Evolutionary conservation across 2,797 vertebrate genomes (phyloP), one percentile per base, ranked within the genome.

Genomic region (Leucoraja ocellata): DNA sequence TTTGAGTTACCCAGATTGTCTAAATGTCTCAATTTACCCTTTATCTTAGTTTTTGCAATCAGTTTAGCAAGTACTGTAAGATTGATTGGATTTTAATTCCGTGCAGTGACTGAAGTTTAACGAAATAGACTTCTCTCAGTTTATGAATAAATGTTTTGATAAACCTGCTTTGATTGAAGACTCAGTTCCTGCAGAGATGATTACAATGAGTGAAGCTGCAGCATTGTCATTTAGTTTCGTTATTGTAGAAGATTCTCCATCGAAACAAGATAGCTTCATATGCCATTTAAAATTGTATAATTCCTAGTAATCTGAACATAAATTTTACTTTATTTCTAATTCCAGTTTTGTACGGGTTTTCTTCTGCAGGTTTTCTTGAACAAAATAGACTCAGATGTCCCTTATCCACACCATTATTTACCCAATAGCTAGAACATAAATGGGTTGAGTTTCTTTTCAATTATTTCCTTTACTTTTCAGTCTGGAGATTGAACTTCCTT

Each of bases 11-110:
- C 68, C 28, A 46, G 39, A 68, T 91, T 91, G 71, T 36, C 90
- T 39, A 73, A 91, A 91, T 74, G 76, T 92, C 23, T 92, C 90
- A 25, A 54, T 92, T 74, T 54, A 92, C 46, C 68, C 90, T 76
- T 92, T 39, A 92, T 76, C 90, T 71, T n/a, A 14, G 18, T 74
- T 25, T 21, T 74, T 25, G 71, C 18, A 74, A 74, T 74, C 28
- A 39, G 90, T 91, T 74, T 91, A 68, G 16, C 84, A 10, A 63
- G 61, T 18, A 65, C 84, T 36, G 65, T 92, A 71, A 91, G 32
- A 91, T 8, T 91, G 36, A 32, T 76, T 8, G 46, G 90, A 54
- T 54, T 76, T 76, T 76, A 10, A 54, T 74, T 76, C 58, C n/a
- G 11, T 4, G 11, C 25, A 92, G 39, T 32, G 28, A 23, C 71